Evolutionary conservation across 2,888 invertebrate genomes (phyloP).

Genomic region (Thereva unica): DNA sequence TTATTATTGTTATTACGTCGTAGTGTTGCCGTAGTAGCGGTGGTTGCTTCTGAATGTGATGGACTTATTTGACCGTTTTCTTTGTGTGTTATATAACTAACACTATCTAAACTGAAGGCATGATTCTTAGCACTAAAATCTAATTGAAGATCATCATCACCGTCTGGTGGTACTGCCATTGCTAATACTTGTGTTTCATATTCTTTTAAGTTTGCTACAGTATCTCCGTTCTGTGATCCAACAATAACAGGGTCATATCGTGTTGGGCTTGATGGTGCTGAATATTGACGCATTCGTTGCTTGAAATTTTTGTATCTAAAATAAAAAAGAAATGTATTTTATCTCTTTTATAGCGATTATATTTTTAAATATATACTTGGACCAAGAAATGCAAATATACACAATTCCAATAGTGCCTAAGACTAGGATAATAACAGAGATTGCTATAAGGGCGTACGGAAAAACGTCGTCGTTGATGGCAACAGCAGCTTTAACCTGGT

Average conservation of each 20-base stretch:
- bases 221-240: conserved; percentile 57
- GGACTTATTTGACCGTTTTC: conserved; percentile 75
- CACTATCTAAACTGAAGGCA: conserved; percentile 84
- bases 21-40: conserved; percentile 72
- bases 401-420: conserved; percentile 86
- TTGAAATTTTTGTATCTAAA: conserved; percentile 84
- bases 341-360: background rate
- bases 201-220: conserved; percentile 74
- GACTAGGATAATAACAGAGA: conserved; percentile 87
- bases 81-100: conserved; percentile 85
- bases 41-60: conserved; percentile 80
- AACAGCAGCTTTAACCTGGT: conserved; percentile 60
- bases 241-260: conserved; percentile 72
- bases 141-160: conserved; percentile 78
- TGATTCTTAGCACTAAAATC: conserved; percentile 88
- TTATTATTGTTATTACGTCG: conserved; percentile 57
- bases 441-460: conserved; percentile 85
- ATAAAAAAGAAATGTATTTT: conserved; percentile 36
- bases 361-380: conserved; percentile 66
- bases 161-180: conserved; percentile 89
- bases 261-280: conserved; percentile 64
- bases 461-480: conserved; percentile 72
- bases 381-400: conserved; percentile 93
- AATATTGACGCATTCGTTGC: conserved; percentile 78
- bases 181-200: conserved; percentile 93